Conservation (phyloP, 2,113 vertebrate species). For the Xyliphius kryptos region DNA sequence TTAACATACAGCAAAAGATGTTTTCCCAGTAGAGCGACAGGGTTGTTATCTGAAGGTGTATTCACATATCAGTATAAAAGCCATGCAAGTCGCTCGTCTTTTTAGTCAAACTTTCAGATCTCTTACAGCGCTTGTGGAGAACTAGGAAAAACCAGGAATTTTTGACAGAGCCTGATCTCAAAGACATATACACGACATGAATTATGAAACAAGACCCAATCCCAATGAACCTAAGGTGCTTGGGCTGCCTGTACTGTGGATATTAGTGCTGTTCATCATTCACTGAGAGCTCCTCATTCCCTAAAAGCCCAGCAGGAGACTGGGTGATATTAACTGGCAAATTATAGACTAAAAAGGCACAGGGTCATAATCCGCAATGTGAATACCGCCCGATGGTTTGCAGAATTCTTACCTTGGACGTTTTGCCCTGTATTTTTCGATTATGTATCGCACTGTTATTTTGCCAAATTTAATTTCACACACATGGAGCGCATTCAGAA, state of each 20-base stretch:
- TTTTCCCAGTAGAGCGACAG: too few relatives aligned
- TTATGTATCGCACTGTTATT: conserved; percentile 5
- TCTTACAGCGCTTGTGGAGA: not conserved
- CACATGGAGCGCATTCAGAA: conserved; percentile 19
- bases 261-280: conserved; percentile 41
- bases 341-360: conserved; percentile 10
- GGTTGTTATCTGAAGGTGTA: too few relatives aligned
- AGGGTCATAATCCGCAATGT: conserved; percentile 1
- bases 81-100: too few relatives aligned
- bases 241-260: conserved; percentile 17
- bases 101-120: too few relatives aligned
- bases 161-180: conserved; percentile 29
- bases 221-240: conserved; percentile 21
- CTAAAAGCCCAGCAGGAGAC: conserved; percentile 3
- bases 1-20: too few relatives aligned
- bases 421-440: conserved; percentile 8
- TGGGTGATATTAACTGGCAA: conserved; percentile 27
- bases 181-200: conserved; percentile 28
- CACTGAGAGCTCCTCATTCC: not conserved
- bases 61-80: too few relatives aligned
- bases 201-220: conserved; percentile 43
- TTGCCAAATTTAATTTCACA: conserved; percentile 34
- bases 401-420: not conserved
- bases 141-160: not conserved
- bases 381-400: not conserved